Conservation (phyloP, 1,140 invertebrate species). For the Pogonus chalceus region DNA sequence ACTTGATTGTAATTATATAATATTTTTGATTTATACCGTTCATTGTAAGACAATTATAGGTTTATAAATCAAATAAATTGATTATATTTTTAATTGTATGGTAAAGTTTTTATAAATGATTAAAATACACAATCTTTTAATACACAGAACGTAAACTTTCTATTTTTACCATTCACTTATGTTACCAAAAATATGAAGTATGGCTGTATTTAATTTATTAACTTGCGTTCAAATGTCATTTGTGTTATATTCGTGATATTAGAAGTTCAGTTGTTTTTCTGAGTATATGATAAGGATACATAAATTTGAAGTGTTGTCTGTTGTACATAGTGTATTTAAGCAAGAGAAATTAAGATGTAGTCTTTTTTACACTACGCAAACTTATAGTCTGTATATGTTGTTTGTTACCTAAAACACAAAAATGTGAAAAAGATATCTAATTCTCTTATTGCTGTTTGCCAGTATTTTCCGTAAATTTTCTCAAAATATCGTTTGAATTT, state of each 20-base stretch:
- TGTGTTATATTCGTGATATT: neutral
- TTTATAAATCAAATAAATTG: constrained; percentile 2
- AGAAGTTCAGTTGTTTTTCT: neutral
- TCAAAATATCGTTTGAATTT: too few species aligned
- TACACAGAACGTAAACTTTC: too few species aligned
- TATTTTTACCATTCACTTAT: constrained; percentile 29
- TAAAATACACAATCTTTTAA: too few species aligned
- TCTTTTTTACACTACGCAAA: too few species aligned
- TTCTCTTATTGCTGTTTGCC: too few species aligned
- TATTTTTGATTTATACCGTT: neutral
- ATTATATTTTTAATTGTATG: constrained; percentile 9
- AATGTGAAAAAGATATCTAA: too few species aligned
- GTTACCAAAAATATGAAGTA: constrained; percentile 32
- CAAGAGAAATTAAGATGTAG: too few species aligned
- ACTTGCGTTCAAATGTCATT: neutral
- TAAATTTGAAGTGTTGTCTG: neutral
- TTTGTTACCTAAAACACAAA: too few species aligned
- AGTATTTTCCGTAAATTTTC: too few species aligned
- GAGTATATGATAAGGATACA: neutral
- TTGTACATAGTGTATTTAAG: neutral
- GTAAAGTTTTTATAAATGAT: constrained; percentile 7
- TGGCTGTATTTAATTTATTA: constrained; percentile 22
- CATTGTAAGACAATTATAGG: neutral
- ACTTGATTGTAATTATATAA: constrained; percentile 5
- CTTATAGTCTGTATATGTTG: too few species aligned